Conservation (phyloP, 2,888 invertebrate genomes). For the Drosophila kuntzei region DNA sequence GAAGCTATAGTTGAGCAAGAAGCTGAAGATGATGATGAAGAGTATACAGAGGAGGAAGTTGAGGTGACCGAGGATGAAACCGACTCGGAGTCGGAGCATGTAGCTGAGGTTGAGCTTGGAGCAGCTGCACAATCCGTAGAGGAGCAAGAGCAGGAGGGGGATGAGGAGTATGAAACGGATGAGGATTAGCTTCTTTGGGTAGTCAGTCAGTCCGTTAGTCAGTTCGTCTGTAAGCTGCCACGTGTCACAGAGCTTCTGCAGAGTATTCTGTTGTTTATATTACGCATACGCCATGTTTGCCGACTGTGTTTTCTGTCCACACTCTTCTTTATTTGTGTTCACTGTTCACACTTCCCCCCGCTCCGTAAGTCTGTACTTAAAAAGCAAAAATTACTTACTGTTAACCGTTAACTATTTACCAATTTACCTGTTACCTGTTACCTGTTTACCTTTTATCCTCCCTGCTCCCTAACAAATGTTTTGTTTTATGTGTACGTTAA, state of each 20-base stretch:
- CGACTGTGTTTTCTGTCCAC: slow-evolving; percentile 50
- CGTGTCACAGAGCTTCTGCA: slow-evolving; percentile 40
- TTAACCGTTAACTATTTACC: slow-evolving; percentile 71
- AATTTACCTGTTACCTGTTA: slow-evolving; percentile 62
- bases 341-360: slow-evolving; percentile 80
- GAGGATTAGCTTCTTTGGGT: slow-evolving; percentile 25
- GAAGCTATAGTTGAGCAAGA: background rate
- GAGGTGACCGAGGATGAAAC: slow-evolving; percentile 38
- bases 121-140: slow-evolving; percentile 4
- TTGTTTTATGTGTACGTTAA: slow-evolving; percentile 57
- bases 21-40: slow-evolving; percentile 37
- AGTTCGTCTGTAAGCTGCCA: slow-evolving; percentile 27
- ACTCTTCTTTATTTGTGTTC: slow-evolving; percentile 83
- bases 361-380: slow-evolving; percentile 72
- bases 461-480: slow-evolving; percentile 45
- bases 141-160: slow-evolving; percentile 41
- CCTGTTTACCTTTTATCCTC: slow-evolving; percentile 24
- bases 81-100: slow-evolving; percentile 22
- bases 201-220: background rate
- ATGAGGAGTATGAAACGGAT: slow-evolving; percentile 47
- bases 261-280: slow-evolving; percentile 61
- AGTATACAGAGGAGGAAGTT: slow-evolving; percentile 53
- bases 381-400: slow-evolving; percentile 51
- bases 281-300: slow-evolving; percentile 69
- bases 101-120: slow-evolving; percentile 18